These are phyloP conservation scores for Keiferia lycopersicella DNA, from an alignment of 2,888 invertebrate species.

Conservation along the genomic window DNA sequence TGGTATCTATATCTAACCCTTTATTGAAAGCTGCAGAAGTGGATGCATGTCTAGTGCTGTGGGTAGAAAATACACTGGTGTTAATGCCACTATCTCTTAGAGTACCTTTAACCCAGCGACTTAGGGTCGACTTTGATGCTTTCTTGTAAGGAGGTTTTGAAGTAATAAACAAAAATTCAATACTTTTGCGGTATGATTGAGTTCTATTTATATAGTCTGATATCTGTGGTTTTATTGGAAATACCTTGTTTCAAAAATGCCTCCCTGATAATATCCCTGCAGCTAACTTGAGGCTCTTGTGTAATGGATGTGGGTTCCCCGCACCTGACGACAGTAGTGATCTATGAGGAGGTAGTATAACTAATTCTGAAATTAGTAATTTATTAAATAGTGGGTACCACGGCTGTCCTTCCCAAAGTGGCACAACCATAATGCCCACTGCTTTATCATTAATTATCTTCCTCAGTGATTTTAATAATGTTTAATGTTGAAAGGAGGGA, in stretches of 20 bases:
- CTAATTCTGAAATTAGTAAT: not conserved
- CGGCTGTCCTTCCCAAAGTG: not conserved
- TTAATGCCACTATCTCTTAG: too few relatives aligned
- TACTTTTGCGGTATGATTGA: not conserved
- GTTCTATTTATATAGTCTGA: not conserved
- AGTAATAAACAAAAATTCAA: not conserved
- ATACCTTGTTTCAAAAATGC: not conserved
- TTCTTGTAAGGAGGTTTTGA: not conserved
- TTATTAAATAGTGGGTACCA: not conserved
- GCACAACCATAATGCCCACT: constrained; percentile 7
- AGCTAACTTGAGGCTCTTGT: not conserved
- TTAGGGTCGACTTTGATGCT: not conserved
- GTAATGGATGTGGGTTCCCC: not conserved
- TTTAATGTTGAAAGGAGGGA: constrained; percentile 28
- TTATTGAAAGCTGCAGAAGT: too few relatives aligned
- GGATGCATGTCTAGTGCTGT: too few relatives aligned
- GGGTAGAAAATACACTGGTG: too few relatives aligned
- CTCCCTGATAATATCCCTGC: not conserved
- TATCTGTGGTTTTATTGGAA: not conserved
- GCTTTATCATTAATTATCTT: not conserved
- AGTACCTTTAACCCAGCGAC: too few relatives aligned
- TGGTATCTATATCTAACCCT: too few relatives aligned
- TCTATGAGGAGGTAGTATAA: not conserved
- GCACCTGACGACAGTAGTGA: not conserved
- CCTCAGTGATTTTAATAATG: not conserved